Evolutionary conservation across 2,113 vertebrate genomes (phyloP).

Genomic region (Nipponia nippon): DNA sequence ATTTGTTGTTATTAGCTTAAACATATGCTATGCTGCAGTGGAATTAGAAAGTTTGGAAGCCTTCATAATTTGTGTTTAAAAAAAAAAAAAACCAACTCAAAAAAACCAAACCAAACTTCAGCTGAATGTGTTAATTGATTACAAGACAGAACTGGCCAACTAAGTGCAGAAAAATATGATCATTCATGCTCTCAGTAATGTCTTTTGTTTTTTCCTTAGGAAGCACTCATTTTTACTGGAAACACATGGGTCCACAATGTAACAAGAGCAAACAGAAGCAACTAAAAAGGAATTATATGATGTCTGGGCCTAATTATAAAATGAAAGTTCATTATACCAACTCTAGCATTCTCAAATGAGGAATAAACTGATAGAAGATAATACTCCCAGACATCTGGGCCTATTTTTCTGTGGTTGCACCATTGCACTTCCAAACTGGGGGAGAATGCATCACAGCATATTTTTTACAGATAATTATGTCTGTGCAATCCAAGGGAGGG

Average conservation of each 20-base stretch:
- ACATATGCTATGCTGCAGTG: no score
- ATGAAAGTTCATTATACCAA: not conserved
- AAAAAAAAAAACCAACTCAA: no score
- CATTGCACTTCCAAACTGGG: not conserved
- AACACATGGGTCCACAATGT: not conserved
- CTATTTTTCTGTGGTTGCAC: not conserved
- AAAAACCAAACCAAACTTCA: not conserved
- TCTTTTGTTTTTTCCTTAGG: not conserved
- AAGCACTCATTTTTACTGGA: not conserved
- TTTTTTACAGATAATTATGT: not conserved
- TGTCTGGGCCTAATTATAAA: not conserved
- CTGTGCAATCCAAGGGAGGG: not conserved
- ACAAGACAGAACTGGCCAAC: not conserved
- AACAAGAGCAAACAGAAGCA: not conserved
- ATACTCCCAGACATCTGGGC: not conserved
- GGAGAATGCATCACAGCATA: not conserved
- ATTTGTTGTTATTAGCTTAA: not conserved
- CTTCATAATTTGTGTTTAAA: not conserved
- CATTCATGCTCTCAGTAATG: not conserved
- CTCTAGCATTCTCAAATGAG: not conserved
- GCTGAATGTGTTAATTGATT: not conserved
- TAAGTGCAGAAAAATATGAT: not conserved
- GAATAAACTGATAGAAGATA: not conserved
- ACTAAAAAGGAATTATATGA: not conserved
- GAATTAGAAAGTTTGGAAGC: not conserved